Percentiles rank a stretch among this genome's conserved stretches.
phyloP scores from a whole-genome alignment of 2,888 invertebrate species.

The Phrixothrix hirtus region DNA sequence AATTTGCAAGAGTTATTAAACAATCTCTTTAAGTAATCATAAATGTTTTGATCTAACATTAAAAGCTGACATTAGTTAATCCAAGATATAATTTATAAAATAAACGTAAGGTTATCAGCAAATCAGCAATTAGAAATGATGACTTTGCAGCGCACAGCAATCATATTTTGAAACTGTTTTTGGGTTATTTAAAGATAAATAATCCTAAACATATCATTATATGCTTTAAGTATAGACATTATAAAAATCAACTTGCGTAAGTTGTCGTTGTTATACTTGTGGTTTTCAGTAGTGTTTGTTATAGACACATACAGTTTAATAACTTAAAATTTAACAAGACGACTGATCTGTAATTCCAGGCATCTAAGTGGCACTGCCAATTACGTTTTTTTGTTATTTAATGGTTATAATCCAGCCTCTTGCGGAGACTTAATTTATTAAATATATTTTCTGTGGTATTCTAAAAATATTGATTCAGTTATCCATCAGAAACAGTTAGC shows the following conservation, averaged over 20 bases:
- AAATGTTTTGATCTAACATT: background rate
- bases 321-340: background rate
- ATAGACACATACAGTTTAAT: background rate
- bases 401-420: too few species aligned
- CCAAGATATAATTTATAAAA: slow-evolving; percentile 12
- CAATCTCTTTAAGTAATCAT: background rate
- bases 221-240: slow-evolving; percentile 22
- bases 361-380: too few species aligned
- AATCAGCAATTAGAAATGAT: slow-evolving; percentile 23
- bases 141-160: slow-evolving; percentile 15
- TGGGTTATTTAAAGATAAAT: slow-evolving; percentile 26
- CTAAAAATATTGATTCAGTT: too few species aligned
- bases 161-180: slow-evolving; percentile 18
- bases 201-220: slow-evolving; percentile 21
- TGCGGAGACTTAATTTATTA: too few species aligned
- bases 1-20: too few species aligned
- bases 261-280: slow-evolving; percentile 15
- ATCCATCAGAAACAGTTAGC: too few species aligned
- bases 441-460: too few species aligned
- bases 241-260: slow-evolving; percentile 11
- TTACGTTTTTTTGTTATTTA: too few species aligned
- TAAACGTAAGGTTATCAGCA: slow-evolving; percentile 8
- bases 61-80: slow-evolving; percentile 6
- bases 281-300: slow-evolving; percentile 9
- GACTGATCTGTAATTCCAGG: too few species aligned